A percentile compares a stretch with the other conserved stretches of the same genome.
Conservation (phyloP, 2,113 vertebrate species). For the Galemys pyrenaicus region DNA sequence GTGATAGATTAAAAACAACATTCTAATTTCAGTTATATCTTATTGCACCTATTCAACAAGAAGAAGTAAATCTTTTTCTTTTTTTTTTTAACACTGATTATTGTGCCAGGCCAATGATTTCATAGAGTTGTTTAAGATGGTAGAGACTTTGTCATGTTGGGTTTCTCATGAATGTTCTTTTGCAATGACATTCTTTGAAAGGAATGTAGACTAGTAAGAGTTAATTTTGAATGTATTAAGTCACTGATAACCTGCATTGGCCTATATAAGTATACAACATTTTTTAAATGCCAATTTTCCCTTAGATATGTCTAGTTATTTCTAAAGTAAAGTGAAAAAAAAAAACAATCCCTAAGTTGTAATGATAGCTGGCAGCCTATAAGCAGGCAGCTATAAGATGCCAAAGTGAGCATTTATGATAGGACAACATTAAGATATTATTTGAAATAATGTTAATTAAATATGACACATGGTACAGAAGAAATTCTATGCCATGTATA, state of each 20-base stretch:
- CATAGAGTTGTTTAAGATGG: neutral
- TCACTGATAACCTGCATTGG: neutral
- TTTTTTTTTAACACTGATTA: neutral
- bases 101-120: neutral
- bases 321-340: neutral
- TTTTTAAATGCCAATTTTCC: neutral
- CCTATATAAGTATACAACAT: neutral
- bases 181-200: neutral
- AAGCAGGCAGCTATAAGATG: neutral
- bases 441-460: neutral
- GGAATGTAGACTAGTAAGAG: neutral
- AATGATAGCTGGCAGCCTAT: neutral
- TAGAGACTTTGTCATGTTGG: neutral
- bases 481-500: neutral
- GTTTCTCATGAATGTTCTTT: neutral
- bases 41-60: neutral
- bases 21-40: neutral
- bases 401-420: neutral
- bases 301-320: neutral
- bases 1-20: neutral
- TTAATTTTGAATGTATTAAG: neutral
- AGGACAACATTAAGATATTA: neutral
- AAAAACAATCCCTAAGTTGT: neutral
- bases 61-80: neutral
- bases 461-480: neutral